Base-by-base conservation (phyloP, 2,888 invertebrate species). In the Drosophila tripunctata region DNA sequence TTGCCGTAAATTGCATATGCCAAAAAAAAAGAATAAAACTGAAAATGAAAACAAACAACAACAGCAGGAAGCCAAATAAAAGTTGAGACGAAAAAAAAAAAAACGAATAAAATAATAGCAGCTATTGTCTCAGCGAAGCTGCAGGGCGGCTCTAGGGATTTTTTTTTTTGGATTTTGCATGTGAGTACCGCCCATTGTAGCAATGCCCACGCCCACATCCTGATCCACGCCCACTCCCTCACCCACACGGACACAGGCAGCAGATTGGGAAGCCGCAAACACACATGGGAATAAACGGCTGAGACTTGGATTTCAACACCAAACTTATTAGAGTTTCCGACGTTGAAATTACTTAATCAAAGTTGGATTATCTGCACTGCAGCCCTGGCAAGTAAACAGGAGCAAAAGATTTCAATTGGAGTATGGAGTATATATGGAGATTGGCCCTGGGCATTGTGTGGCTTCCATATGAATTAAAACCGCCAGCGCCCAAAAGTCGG, bases 311-410 rank as follows among this genome's bases (percentile, higher is more conserved):
- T 89, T 89, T 89, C 76, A 72, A 89, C 89, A 90, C 89, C 87
- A 86, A 67, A 75, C 83, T 71, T 84, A 69, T 87, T 78, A 87
- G 51, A 43, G 56, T 44, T 36, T 57, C 60, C 56, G 65, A 65
- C 62, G 67, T 55, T 54, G 76, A 88, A 88, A 90, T 89, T 89
- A 88, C 89, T 89, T 89, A 90, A 89, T 89, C 89, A 89, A 89
- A 89, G 89, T 89, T 89, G 90, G 89, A 90, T 89, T 89, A 89
- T 88, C 89, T 81, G 63, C 69, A 75, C 35, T 50, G 44, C 74
- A 76, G 70, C 72, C 62, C 67, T 58, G 38, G 67, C 45, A 35
- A 71, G 69, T 65, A 78, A 77, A 72, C 74, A 71, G 64, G 31
- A 48, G 40, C 48, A 40, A 56, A 55, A 44, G 14, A 51, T 51